A percentile compares a stretch with the other conserved stretches of the same genome.
Evolutionary conservation across 2,113 vertebrate species (phyloP).

Genomic region (Herpetotheres cachinnans): DNA sequence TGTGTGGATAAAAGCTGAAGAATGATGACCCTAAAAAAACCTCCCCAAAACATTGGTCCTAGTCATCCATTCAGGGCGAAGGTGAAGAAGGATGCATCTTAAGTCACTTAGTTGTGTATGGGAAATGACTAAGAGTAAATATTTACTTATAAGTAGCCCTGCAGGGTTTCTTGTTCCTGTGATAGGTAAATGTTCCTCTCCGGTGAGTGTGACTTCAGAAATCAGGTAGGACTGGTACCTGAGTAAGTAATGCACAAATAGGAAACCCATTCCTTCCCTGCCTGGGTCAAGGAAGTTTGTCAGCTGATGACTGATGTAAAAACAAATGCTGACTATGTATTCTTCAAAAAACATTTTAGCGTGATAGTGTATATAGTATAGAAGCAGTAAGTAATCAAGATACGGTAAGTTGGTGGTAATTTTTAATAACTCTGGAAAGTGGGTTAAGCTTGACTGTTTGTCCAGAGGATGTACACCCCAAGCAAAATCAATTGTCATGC

Average conservation of each 20-base stretch:
- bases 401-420: rapidly evolving
- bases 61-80: neutral
- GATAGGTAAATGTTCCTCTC: neutral
- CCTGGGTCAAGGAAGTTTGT: neutral
- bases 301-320: neutral
- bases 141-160: neutral
- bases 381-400: neutral
- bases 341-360: neutral
- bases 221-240: neutral
- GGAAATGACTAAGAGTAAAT: neutral
- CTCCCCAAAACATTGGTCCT: neutral
- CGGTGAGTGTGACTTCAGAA: neutral
- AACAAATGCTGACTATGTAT: neutral
- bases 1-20: neutral
- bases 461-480: neutral
- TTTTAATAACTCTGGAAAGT: neutral
- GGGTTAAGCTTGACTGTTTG: neutral
- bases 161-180: neutral
- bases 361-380: neutral
- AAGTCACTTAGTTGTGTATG: neutral
- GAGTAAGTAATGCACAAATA: neutral
- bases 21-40: neutral
- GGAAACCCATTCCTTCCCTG: neutral
- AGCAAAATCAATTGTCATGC: neutral
- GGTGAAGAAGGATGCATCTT: neutral